These are phyloP conservation scores for Drosophila sordidapex DNA, from an alignment of 2,888 invertebrate species.

Conservation along the genomic window DNA sequence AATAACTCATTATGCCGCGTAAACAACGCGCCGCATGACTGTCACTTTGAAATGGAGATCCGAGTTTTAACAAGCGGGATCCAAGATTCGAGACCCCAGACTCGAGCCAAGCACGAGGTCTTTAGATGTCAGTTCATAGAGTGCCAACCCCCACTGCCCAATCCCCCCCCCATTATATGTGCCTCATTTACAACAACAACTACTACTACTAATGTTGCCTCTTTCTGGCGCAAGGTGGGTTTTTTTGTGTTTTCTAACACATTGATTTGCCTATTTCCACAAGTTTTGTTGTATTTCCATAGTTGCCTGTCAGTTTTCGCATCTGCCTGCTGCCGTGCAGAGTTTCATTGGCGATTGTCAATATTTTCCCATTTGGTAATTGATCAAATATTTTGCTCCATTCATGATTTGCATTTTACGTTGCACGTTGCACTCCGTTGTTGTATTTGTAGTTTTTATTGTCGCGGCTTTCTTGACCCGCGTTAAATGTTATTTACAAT, in stretches of 20 bases:
- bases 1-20: conserved; percentile 81
- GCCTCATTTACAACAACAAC: conserved; percentile 50
- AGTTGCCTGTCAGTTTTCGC: conserved; percentile 76
- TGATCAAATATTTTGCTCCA: conserved; percentile 61
- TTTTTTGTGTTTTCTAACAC: conserved; percentile 55
- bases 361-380: conserved; percentile 61
- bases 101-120: conserved; percentile 28
- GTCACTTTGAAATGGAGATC: conserved; percentile 49
- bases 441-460: conserved; percentile 14
- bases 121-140: conserved; percentile 12
- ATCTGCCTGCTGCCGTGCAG: conserved; percentile 69
- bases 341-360: conserved; percentile 49
- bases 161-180: background rate
- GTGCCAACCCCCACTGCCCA: background rate
- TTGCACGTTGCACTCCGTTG: background rate
- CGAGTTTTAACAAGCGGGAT: conserved; percentile 11
- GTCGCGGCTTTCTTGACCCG: conserved; percentile 49
- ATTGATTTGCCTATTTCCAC: conserved; percentile 11
- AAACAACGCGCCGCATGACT: conserved; percentile 76
- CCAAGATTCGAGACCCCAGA: conserved; percentile 6
- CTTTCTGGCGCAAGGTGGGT: conserved; percentile 39
- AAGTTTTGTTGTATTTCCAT: conserved; percentile 61
- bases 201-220: conserved; percentile 59
- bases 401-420: conserved; percentile 41
- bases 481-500: conserved; percentile 15